A percentile compares a stretch with the other conserved stretches of the same genome.
Evolutionary conservation across 2,888 invertebrate genomes (phyloP).

Genomic region (Philonicus albiceps): DNA sequence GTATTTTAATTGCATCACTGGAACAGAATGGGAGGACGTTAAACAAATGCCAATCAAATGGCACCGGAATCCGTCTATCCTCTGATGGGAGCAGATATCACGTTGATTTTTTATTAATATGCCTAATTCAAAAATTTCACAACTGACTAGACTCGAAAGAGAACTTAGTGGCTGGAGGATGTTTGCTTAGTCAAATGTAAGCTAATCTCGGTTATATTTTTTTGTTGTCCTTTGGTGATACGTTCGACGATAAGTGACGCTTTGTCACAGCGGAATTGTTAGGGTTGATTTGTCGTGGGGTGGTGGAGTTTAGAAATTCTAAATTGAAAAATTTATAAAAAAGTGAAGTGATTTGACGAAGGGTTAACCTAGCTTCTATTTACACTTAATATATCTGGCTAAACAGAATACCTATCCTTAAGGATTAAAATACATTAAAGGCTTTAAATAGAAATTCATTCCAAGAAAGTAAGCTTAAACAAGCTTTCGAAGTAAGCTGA

Average conservation of each 20-base stretch:
- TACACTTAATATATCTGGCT: too few species aligned
- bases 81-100: background rate
- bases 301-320: background rate
- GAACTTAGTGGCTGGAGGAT: background rate
- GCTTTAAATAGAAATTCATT: too few species aligned
- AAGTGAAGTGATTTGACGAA: background rate
- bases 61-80: background rate
- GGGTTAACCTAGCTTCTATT: too few species aligned
- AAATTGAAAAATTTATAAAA: background rate
- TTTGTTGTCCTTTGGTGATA: background rate
- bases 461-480: too few species aligned
- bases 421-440: too few species aligned
- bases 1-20: background rate
- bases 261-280: background rate
- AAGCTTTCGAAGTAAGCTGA: too few species aligned
- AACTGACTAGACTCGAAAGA: background rate
- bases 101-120: background rate
- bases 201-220: background rate
- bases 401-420: too few species aligned
- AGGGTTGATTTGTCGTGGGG: background rate
- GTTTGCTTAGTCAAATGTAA: background rate
- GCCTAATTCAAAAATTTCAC: background rate
- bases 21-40: background rate
- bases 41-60: background rate
- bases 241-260: background rate